phyloP scores from a whole-genome alignment of 2,113 vertebrate species.

The Hymenochirus boettgeri region DNA sequence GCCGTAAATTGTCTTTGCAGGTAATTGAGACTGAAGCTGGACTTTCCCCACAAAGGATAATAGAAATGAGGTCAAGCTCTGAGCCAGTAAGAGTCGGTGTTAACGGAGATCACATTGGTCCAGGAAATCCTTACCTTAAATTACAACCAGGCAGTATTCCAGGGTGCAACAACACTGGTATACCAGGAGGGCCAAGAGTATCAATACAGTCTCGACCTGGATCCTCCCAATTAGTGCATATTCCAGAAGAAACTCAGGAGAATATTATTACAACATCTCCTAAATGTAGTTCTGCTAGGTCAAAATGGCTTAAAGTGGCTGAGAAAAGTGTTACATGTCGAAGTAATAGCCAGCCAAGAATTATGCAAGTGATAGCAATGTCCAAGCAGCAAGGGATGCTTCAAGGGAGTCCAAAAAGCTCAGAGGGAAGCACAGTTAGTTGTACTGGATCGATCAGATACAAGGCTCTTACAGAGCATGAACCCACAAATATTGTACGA shows the following conservation, averaged over 20 bases:
- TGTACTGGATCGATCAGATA: conserved; percentile 80
- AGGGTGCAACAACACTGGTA: conserved; percentile 78
- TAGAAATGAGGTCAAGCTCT: conserved; percentile 83
- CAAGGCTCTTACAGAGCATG: conserved; percentile 78
- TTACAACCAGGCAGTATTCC: conserved; percentile 77
- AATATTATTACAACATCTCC: conserved; percentile 71
- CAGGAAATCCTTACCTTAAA: conserved; percentile 78
- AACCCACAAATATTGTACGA: conserved; percentile 80
- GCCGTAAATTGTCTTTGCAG: conserved; percentile 81
- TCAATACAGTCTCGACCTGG: conserved; percentile 88
- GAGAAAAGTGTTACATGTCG: conserved; percentile 82
- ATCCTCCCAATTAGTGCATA: conserved; percentile 92
- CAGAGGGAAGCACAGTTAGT: conserved; percentile 74
- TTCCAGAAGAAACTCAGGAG: conserved; percentile 93
- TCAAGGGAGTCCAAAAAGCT: conserved; percentile 83
- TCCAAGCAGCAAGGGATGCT: conserved; percentile 95
- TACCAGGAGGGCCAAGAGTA: conserved; percentile 81
- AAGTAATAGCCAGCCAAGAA: conserved; percentile 80
- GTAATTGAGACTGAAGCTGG: conserved; percentile 79
- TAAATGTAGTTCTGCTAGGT: conserved; percentile 71
- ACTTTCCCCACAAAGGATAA: conserved; percentile 77
- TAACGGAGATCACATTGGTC: conserved; percentile 77
- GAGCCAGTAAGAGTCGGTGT: conserved; percentile 77
- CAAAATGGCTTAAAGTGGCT: conserved; percentile 87
- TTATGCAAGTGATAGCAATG: conserved; percentile 96